phyloP scores from a whole-genome alignment of 2,797 vertebrate species.

The Tolypeutes matacus region DNA sequence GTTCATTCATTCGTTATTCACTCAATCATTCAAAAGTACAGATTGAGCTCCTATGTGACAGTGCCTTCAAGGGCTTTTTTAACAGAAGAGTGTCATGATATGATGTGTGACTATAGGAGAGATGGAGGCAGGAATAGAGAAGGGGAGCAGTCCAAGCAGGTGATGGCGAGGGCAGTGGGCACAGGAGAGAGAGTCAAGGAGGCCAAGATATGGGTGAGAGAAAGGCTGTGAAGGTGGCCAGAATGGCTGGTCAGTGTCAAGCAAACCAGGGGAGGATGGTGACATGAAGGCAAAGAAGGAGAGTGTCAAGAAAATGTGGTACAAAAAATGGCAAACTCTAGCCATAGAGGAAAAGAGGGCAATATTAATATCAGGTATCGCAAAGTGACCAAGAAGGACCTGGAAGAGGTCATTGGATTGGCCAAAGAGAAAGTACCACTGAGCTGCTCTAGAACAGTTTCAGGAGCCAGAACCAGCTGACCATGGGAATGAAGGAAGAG shows the following conservation, averaged over 20 bases:
- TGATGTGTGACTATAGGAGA: not conserved
- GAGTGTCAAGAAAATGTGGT: not conserved
- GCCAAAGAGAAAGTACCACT: not conserved
- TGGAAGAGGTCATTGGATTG: too few species aligned
- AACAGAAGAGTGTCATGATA: not conserved
- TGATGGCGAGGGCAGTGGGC: not conserved
- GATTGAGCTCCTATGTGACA: not conserved
- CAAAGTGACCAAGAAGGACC: not conserved
- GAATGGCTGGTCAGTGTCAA: not conserved
- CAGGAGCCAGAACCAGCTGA: rapidly evolving
- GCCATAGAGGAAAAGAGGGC: not conserved
- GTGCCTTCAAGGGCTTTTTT: not conserved
- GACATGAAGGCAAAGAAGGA: not conserved
- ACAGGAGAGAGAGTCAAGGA: not conserved
- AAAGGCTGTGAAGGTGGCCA: not conserved
- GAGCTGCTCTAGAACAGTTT: not conserved
- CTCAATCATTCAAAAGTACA: not conserved
- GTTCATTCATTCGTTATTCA: not conserved
- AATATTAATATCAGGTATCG: not conserved
- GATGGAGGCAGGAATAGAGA: not conserved
- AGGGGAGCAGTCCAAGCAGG: not conserved
- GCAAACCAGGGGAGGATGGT: not conserved
- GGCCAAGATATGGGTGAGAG: not conserved
- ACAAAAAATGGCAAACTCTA: not conserved
- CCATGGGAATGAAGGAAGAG: not conserved